These are phyloP conservation scores for Coptodon rendalli DNA, from an alignment of 2,113 vertebrate species.

Conservation along the genomic window DNA sequence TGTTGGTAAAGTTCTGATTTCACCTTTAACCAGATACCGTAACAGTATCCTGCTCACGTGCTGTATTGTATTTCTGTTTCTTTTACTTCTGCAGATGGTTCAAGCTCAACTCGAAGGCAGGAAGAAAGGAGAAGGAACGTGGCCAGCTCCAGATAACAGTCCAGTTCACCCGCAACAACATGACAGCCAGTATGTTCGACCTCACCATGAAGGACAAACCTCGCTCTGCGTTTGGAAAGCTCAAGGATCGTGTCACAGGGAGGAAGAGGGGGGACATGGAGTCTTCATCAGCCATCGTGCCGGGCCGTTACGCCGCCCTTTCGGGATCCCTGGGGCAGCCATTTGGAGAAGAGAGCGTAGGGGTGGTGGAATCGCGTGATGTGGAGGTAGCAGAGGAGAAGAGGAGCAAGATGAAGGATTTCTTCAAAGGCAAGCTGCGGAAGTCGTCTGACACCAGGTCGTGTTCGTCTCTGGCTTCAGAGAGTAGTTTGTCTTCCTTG, in stretches of 20 bases:
- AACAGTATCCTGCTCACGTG: background rate
- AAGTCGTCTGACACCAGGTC: conserved; percentile 87
- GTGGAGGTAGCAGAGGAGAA: conserved; percentile 75
- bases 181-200: conserved; percentile 98
- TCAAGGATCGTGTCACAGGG: conserved; percentile 90
- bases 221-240: conserved; percentile 87
- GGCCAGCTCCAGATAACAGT: conserved; percentile 87
- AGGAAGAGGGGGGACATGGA: conserved; percentile 85
- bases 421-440: conserved; percentile 84
- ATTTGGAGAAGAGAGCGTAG: conserved; percentile 53
- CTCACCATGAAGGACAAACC: conserved; percentile 91
- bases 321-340: conserved; percentile 55
- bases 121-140: conserved; percentile 92
- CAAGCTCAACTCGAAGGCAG: conserved; percentile 86
- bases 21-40: background rate
- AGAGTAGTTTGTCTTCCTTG: conserved; percentile 86
- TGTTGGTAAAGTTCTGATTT: background rate
- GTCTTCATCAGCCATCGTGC: conserved; percentile 91
- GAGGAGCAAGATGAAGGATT: conserved; percentile 79
- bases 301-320: conserved; percentile 75
- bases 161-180: conserved; percentile 88
- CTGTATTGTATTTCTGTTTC: background rate
- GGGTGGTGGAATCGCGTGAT: conserved; percentile 57
- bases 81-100: conserved; percentile 80
- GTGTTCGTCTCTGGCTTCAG: conserved; percentile 87